A percentile compares a stretch with the other conserved stretches of the same genome.
Conservation (phyloP, 2,888 invertebrate species). For the Monochamus alternatus region DNA sequence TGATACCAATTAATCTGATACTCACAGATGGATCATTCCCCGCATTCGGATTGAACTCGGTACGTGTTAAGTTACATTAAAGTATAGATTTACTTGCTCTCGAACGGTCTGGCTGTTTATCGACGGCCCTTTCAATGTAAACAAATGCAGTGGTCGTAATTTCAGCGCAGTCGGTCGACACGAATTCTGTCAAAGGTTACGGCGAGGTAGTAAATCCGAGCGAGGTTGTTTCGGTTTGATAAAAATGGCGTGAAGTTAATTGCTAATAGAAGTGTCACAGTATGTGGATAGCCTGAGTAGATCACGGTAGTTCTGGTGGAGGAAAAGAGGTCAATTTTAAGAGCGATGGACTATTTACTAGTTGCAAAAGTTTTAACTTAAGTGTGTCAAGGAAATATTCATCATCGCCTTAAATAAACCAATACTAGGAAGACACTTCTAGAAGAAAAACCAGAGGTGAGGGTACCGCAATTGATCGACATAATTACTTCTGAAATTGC, state of each 20-base stretch:
- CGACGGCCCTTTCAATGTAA: conserved; percentile 23
- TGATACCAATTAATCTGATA: conserved; percentile 51
- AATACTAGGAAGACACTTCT: too few relatives aligned
- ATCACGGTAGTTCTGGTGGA: not conserved
- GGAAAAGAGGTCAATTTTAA: not conserved
- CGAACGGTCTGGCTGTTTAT: conserved; percentile 19
- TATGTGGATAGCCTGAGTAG: not conserved
- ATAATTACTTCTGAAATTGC: too few relatives aligned
- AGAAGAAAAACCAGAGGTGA: too few relatives aligned
- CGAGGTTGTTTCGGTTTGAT: not conserved
- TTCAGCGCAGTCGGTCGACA: conserved; percentile 2
- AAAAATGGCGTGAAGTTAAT: not conserved
- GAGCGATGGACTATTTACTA: too few relatives aligned
- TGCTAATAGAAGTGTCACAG: not conserved
- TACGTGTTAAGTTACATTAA: conserved; percentile 45
- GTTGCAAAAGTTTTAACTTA: too few relatives aligned
- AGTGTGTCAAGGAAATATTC: too few relatives aligned
- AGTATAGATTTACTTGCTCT: conserved; percentile 37
- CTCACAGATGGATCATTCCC: conserved; percentile 34
- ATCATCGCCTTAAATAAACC: too few relatives aligned
- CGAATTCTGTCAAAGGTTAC: conserved; percentile 40
- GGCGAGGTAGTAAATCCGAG: conserved; percentile 29
- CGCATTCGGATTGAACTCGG: conserved; percentile 38
- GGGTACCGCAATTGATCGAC: too few relatives aligned
- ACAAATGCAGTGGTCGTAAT: conserved; percentile 19